These are phyloP conservation scores for Ectobius pallidus DNA, from an alignment of 2,888 invertebrate genomes.

Conservation along the genomic window DNA sequence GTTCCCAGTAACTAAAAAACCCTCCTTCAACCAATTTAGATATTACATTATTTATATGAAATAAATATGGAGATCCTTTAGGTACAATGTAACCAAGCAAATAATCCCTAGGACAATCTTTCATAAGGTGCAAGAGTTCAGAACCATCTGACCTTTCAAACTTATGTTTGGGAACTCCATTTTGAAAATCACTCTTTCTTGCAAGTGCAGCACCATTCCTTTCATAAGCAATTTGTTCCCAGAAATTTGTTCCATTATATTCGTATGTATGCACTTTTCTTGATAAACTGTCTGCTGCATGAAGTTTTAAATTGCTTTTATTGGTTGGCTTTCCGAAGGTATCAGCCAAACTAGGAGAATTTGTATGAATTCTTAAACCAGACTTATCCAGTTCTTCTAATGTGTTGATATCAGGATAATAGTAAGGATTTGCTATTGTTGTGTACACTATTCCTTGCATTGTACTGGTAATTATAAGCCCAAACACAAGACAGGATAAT, in stretches of 20 bases:
- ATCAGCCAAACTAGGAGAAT: neutral
- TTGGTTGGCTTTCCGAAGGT: neutral
- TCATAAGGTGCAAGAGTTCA: neutral
- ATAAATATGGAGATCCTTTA: neutral
- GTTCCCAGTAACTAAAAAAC: neutral
- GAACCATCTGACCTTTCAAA: neutral
- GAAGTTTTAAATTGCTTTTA: neutral
- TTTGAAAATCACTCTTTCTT: neutral
- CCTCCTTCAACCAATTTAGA: neutral
- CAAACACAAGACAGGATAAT: neutral
- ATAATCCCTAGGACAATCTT: neutral
- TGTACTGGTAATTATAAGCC: neutral
- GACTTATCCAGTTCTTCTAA: neutral
- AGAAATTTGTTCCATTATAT: neutral
- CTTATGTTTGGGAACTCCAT: neutral
- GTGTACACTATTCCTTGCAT: slow-evolving; percentile 9
- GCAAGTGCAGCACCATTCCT: neutral
- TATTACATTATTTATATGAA: neutral
- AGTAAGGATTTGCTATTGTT: neutral
- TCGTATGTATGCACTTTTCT: neutral
- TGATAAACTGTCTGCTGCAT: neutral
- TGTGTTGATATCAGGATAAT: slow-evolving; percentile 12
- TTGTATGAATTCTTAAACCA: neutral
- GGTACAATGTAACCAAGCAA: neutral
- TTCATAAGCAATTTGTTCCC: neutral